Base-by-base conservation (phyloP, 2,797 vertebrate species). In the Gymnoscopelus microlampas region DNA sequence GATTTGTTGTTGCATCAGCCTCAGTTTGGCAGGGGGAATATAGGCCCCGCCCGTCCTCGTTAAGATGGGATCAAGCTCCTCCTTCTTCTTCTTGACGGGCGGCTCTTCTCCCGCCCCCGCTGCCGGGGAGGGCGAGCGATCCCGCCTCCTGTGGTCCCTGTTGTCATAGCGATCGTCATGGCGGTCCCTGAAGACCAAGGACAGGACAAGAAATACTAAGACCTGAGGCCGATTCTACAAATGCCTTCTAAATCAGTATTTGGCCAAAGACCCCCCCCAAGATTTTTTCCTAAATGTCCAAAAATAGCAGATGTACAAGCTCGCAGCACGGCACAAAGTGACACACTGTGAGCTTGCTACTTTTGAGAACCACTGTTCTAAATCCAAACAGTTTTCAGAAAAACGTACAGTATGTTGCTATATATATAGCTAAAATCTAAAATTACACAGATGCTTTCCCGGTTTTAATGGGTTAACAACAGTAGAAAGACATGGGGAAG, bases 1-100 rank as follows among this genome's bases (percentile, higher is more conserved):
- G 75, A 99, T 98, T 85, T 98, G 97, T 61, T 96, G 96, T 80
- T 99, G 98, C 97, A 99, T 98, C 96, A 99, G 96, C 64, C 97
- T 94, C 49, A 99, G 95, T 73, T 96, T 97, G 66, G 98, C 98
- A 1, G 97, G 97, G 0, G 98, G 98, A 82, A 99, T 99, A 74
- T 99, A 99, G 0, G 97, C 97, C 14, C 98, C 98, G 2, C 98
- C 98, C 0, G 98, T 98, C 53, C 96, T 95, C 11, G 96, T 98
- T 56, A 99, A 93, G 75, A 99, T 97, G 13, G 97, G 97, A 85
- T 99, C 98, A 51, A 96, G 32, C 26, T 95, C 96, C 73, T 98
- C 97, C 64, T 98, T 99, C 90, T 95, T 99, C 89, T 96, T 99
- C 88, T 98, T 99, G 0, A 91, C 76, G 0, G 93, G 61, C 0